Conservation (phyloP, 2,797 vertebrate species). For the Epinephelus malabaricus region DNA sequence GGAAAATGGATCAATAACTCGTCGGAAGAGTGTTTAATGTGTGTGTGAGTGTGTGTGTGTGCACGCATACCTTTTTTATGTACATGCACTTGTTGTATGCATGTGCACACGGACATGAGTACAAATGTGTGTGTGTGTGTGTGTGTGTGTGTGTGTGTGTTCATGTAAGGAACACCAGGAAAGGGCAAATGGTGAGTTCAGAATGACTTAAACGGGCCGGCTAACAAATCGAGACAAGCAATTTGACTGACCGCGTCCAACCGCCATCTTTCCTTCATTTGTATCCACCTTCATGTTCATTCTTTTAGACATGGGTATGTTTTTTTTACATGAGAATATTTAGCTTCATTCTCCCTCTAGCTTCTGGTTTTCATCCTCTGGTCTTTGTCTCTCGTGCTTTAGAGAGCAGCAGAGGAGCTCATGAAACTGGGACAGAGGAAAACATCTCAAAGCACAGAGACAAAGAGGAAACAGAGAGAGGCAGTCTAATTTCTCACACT, state of each 20-base stretch:
- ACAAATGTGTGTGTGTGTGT: slow-evolving; percentile 5
- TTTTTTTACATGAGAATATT: slow-evolving; percentile 18
- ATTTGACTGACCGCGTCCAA: slow-evolving; percentile 44
- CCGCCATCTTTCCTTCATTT: slow-evolving; percentile 67
- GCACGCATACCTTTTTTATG: slow-evolving; percentile 37
- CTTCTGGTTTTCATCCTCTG: slow-evolving; percentile 60
- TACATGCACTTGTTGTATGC: slow-evolving; percentile 70
- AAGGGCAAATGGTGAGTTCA: slow-evolving; percentile 73
- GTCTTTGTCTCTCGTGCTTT: slow-evolving; percentile 72
- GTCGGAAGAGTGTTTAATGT: slow-evolving; percentile 53
- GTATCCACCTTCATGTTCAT: slow-evolving; percentile 58
- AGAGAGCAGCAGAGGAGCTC: slow-evolving; percentile 70
- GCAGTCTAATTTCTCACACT: slow-evolving; percentile 66
- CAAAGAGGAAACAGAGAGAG: slow-evolving; percentile 76
- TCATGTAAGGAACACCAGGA: slow-evolving; percentile 60
- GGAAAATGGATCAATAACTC: slow-evolving; percentile 79
- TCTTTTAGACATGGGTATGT: slow-evolving; percentile 24
- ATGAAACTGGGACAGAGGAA: slow-evolving; percentile 78
- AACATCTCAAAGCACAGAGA: slow-evolving; percentile 76
- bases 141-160: slow-evolving; percentile 14
- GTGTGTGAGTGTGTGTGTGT: slow-evolving; percentile 7
- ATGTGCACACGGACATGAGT: slow-evolving; percentile 55
- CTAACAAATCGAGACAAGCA: slow-evolving; percentile 56
- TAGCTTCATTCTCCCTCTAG: slow-evolving; percentile 46
- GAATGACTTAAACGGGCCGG: slow-evolving; percentile 60